Conservation (phyloP, 2,888 invertebrate genomes). For the Eudasyphora cyanicolor region DNA sequence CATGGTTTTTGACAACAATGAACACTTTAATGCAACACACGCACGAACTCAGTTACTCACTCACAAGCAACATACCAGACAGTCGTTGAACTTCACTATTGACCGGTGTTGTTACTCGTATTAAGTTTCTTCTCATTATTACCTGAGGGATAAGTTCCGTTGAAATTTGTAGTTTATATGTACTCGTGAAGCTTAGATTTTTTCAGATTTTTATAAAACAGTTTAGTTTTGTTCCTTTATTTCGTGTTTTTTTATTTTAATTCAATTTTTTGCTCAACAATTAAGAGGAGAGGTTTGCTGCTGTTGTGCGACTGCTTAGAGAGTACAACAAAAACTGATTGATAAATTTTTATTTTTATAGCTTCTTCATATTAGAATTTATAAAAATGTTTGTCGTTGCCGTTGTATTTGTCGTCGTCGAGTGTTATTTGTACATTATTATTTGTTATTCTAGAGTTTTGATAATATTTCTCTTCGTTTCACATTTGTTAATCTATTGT, state of each 20-base stretch:
- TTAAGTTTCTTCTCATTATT: not conserved
- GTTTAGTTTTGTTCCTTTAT: not conserved
- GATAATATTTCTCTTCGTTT: slow-evolving; percentile 11
- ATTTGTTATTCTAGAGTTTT: slow-evolving; percentile 33
- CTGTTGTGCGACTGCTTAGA: slow-evolving; percentile 30
- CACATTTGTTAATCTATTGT: slow-evolving; percentile 36
- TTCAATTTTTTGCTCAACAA: not conserved
- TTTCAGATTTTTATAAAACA: too few relatives aligned
- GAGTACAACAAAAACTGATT: slow-evolving; percentile 55
- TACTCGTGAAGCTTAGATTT: not conserved
- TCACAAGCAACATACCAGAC: not conserved
- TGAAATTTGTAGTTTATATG: not conserved
- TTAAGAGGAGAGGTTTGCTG: not conserved
- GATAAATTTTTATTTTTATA: slow-evolving; percentile 45
- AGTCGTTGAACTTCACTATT: slow-evolving; percentile 39
- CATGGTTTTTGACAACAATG: not conserved
- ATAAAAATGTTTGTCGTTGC: slow-evolving; percentile 3
- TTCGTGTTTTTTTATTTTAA: not conserved
- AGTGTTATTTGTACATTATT: slow-evolving; percentile 39
- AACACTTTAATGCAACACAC: not conserved
- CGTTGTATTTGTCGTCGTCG: not conserved
- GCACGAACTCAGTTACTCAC: too few relatives aligned
- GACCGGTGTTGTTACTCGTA: slow-evolving; percentile 1
- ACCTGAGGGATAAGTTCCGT: slow-evolving; percentile 11
- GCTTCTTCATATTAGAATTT: slow-evolving; percentile 4